Evolutionary conservation across 1,140 invertebrate species (phyloP), one percentile per base, ranked within the genome.

Genomic region (Sogatella furcifera): DNA sequence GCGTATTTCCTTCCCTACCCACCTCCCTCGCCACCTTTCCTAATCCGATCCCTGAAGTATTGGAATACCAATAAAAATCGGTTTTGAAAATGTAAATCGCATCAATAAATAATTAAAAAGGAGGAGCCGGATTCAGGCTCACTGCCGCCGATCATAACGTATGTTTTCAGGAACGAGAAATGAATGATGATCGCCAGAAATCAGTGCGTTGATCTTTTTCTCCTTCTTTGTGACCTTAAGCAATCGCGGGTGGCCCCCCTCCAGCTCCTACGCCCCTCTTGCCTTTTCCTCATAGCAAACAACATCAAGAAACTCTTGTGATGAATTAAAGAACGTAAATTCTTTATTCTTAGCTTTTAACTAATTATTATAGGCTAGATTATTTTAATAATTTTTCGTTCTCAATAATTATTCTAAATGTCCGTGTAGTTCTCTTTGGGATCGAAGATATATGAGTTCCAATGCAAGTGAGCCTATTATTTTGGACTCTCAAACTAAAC

Each of bases 21-120:
- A 38, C 34, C 9, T 10, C 9, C 11, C 11, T 38, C 11, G 5
- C 9, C 34, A 9, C 46, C 21, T 11, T 49, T 49, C 46, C 46
- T 49, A 49, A 49, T 49, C 46, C 46, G 46, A 49, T 49, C 46
- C 17, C 46, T 22, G 21, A 22, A 49, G 46, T 6, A 49, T 49
- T 19, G 46, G 46, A 49, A 49, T 49, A 57, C 54, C 55, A 57
- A 62, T 57, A 62, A 42, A 58, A 57, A 62, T 52, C 55, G 38
- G 46, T 42, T 46, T 62, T 62, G 19, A 22, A 62, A 62, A 62
- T 62, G 61, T 62, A 62, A 62, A 57, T 62, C 61, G 60, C 60
- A 54, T 55, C 61, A 19, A 62, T 62, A 62, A 62, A 62, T 62
- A 62, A 62, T 62, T 62, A 62, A 62, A 59, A 57, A 62, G 60